These are phyloP conservation scores for Mustela lutreola DNA, from an alignment of 2,113 vertebrate genomes.

Conservation along the genomic window DNA sequence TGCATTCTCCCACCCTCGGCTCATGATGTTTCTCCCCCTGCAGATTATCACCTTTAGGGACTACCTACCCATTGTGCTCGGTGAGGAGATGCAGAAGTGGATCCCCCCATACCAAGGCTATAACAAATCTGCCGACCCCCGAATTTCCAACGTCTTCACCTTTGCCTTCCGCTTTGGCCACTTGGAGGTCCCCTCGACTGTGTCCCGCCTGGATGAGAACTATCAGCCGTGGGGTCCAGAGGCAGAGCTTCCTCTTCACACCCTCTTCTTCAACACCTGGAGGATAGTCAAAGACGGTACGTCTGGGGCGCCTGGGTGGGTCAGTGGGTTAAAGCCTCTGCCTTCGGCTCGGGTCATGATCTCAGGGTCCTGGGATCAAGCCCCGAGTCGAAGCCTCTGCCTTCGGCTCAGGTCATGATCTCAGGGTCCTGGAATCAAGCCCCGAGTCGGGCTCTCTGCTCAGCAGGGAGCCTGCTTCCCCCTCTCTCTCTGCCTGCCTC, in stretches of 20 bases:
- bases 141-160: conserved; percentile 91
- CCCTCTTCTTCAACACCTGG: conserved; percentile 92
- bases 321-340: too few species aligned
- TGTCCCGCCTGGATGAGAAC: conserved; percentile 86
- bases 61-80: conserved; percentile 90
- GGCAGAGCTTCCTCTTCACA: conserved; percentile 87
- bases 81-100: conserved; percentile 63
- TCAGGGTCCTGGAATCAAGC: too few species aligned
- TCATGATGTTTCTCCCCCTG: neutral
- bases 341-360: too few species aligned
- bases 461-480: too few species aligned
- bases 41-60: conserved; percentile 91
- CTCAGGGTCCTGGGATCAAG: too few species aligned
- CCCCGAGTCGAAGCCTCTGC: too few species aligned
- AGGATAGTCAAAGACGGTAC: conserved; percentile 91
- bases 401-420: too few species aligned
- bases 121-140: conserved; percentile 87
- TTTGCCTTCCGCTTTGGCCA: conserved; percentile 93
- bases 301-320: neutral
- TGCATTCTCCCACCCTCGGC: neutral
- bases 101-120: conserved; percentile 90
- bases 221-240: conserved; percentile 85
- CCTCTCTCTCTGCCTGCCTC: too few species aligned
- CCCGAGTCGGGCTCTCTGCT: too few species aligned
- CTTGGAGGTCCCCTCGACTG: conserved; percentile 88